Evolutionary conservation across 2,113 vertebrate species (phyloP).

Genomic region (Leptobrachium ailaonicum): DNA sequence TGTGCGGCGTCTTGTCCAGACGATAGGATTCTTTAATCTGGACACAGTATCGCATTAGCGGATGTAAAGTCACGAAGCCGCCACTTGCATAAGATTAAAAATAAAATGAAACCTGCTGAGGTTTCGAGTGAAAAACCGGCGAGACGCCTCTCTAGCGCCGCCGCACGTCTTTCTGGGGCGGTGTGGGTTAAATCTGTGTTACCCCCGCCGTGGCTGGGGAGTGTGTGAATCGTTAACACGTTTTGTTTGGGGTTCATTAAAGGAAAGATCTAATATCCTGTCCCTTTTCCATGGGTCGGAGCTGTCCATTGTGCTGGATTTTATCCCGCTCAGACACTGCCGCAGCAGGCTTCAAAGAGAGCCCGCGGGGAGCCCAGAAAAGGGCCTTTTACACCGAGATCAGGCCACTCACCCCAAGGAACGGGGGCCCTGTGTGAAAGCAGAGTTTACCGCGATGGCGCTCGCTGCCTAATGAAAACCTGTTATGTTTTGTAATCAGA

Average conservation of each 20-base stretch:
- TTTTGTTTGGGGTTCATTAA: slow-evolving; percentile 20
- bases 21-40: too few relatives aligned
- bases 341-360: slow-evolving; percentile 48
- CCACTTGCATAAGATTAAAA: too few relatives aligned
- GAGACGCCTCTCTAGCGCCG: too few relatives aligned
- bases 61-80: too few relatives aligned
- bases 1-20: too few relatives aligned
- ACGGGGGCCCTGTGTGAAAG: slow-evolving; percentile 47
- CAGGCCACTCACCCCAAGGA: slow-evolving; percentile 53
- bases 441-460: slow-evolving; percentile 32
- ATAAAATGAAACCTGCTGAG: too few relatives aligned
- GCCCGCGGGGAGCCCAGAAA: slow-evolving; percentile 51
- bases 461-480: slow-evolving; percentile 32
- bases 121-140: too few relatives aligned
- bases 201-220: neutral
- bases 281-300: neutral
- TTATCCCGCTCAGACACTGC: slow-evolving; percentile 45
- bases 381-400: slow-evolving; percentile 53
- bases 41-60: too few relatives aligned
- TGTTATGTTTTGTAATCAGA: slow-evolving; percentile 57
- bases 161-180: too few relatives aligned
- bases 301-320: slow-evolving; percentile 13
- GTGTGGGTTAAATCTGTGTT: too few relatives aligned
- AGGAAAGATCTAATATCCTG: slow-evolving; percentile 43
- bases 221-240: slow-evolving; percentile 19